Evolutionary conservation across 2,113 vertebrate species (phyloP), one percentile per base, ranked within the genome.

Genomic region (Lepisosteus osseus): DNA sequence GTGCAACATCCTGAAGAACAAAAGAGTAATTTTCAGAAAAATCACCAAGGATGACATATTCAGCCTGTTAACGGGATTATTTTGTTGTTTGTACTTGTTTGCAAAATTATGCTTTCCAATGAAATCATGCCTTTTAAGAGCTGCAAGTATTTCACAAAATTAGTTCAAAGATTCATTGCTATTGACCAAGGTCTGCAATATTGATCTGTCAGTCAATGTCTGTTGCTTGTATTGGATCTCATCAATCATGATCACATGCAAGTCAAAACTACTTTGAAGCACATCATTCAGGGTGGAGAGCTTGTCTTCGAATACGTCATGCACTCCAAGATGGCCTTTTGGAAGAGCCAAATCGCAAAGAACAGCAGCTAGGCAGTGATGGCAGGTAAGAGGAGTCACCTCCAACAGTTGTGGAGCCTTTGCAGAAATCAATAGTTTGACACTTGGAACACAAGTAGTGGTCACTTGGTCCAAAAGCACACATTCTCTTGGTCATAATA

Each of bases 1-100:
- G 29, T 29, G 29, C 29, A 29, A 29, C 29, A 29, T 62, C 15
- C 15, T 4, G 14, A 29, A 62, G 17, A 63, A 63, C 61, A 63
- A 63, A 41, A 3, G 61, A 40, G 61, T 63, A 41, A 63, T 41
- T 41, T 41, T 63, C 17, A 5, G 54, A 61, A 61, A 61, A 61
- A 61, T 61, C 61, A 63, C 61, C 17, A 63, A 63, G 61, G 61
- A 63, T n/a, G 13, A 63, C 61, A 12, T 8, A 7, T 6, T 63
- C 13, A 41, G 15, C 40, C 6, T 11, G 17, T 29, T 29, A 29
- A 29, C 1, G 29, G 29, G 29, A 29, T 29, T 29, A 29, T 29
- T 29, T 29, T 29, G 1, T 29, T 29, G 29, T 41, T 7, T 4
- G 4, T 6, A 9, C 1, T 29, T 29, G 29, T 41, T 7, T 4